Conservation (phyloP, 2,113 vertebrate genomes). For the Nannospalax galili region DNA sequence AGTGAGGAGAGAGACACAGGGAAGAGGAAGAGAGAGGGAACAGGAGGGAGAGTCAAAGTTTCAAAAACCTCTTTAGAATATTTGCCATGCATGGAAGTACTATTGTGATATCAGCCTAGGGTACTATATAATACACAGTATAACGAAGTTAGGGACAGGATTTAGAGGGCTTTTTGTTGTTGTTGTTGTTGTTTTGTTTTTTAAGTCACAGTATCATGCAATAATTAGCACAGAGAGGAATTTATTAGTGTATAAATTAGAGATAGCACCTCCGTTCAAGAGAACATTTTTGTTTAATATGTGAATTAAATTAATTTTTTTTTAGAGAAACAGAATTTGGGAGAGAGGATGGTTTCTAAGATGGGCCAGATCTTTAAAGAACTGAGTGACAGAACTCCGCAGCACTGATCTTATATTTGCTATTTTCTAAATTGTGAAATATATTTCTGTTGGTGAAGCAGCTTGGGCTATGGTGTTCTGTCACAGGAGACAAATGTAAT, state of each 20-base stretch:
- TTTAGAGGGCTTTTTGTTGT: too few relatives aligned
- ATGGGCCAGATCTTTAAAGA: neutral
- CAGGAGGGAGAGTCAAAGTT: neutral
- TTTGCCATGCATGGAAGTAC: too few relatives aligned
- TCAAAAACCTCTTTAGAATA: too few relatives aligned
- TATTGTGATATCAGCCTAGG: neutral
- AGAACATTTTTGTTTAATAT: neutral
- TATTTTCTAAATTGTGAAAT: neutral
- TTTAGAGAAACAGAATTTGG: too few relatives aligned
- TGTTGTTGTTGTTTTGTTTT: too few relatives aligned
- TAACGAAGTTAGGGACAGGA: neutral
- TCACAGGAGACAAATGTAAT: neutral
- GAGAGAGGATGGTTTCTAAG: neutral
- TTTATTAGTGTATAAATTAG: neutral
- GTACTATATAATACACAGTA: neutral
- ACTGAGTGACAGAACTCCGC: too few relatives aligned
- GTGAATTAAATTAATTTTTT: neutral
- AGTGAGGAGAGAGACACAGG: too few relatives aligned
- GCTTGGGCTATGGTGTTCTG: neutral
- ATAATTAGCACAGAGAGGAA: neutral
- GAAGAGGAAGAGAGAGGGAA: too few relatives aligned
- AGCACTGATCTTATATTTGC: neutral
- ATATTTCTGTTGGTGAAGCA: neutral
- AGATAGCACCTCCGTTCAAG: neutral
- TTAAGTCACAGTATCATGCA: neutral